Evolutionary conservation across 2,797 vertebrate genomes (phyloP).

Genomic region (Lepus oiostolus): DNA sequence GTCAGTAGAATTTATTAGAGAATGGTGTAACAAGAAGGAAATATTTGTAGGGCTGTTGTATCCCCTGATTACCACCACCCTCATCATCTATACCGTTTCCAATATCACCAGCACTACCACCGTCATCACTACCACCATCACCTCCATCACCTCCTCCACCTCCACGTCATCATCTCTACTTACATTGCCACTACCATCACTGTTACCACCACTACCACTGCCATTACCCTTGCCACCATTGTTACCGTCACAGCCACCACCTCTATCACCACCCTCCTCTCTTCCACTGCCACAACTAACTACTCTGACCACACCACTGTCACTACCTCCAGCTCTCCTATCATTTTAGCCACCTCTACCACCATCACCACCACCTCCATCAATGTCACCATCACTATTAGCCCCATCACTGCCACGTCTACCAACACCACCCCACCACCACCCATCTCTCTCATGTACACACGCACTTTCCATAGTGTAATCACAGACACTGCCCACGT

Average conservation of each 20-base stretch:
- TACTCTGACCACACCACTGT: no score
- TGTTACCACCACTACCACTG: not conserved
- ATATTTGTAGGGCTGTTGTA: not conserved
- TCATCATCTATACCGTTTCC: not conserved
- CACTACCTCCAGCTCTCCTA: no score
- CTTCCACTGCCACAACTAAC: no score
- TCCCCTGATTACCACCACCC: not conserved
- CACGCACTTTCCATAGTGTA: not conserved
- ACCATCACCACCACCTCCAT: not conserved
- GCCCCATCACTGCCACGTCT: no score
- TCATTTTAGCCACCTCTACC: not conserved
- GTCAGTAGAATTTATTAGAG: slow-evolving; percentile 15
- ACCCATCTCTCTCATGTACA: not conserved
- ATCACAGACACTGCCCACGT: not conserved
- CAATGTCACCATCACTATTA: not conserved
- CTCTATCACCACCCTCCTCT: no score
- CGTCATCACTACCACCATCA: not conserved
- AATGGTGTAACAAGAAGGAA: slow-evolving; percentile 65
- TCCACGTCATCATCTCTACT: not conserved
- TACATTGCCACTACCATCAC: not conserved
- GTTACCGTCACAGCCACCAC: no score
- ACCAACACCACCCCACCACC: not conserved
- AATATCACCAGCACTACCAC: not conserved
- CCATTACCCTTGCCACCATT: not conserved
- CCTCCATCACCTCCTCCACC: not conserved